Conservation (phyloP, 2,888 invertebrate species). For the Odontocerum albicorne region DNA sequence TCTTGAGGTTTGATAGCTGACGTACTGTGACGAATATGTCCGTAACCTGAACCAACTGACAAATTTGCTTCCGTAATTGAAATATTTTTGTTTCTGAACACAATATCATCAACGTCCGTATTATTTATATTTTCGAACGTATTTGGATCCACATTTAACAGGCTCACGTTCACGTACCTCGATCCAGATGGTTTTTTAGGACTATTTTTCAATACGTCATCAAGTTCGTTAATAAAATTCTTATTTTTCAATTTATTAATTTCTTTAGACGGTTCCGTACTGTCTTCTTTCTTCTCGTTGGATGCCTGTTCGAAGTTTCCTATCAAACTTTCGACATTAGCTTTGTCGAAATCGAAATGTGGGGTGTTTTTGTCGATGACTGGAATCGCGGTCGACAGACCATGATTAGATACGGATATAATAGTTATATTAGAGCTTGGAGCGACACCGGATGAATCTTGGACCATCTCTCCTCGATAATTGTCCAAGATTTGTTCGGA, state of each 20-base stretch:
- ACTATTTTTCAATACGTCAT: too few species aligned
- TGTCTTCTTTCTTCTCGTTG: too few species aligned
- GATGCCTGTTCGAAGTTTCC: too few species aligned
- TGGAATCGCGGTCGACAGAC: too few species aligned
- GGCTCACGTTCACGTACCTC: neutral
- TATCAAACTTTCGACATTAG: too few species aligned
- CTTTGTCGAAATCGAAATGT: too few species aligned
- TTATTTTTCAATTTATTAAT: too few species aligned
- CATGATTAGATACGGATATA: constrained; percentile 28
- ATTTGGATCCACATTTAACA: neutral
- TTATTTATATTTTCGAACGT: too few species aligned
- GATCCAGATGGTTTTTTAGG: too few species aligned
- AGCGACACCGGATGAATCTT: constrained; percentile 20
- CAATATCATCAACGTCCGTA: constrained; percentile 39
- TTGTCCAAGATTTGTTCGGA: constrained; percentile 28
- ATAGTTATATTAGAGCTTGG: constrained; percentile 35
- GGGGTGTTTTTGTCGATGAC: constrained; percentile 5
- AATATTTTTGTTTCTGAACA: constrained; percentile 17
- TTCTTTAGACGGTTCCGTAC: too few species aligned
- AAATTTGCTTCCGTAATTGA: constrained; percentile 39
- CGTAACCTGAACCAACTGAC: constrained; percentile 48
- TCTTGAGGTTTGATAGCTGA: constrained; percentile 40
- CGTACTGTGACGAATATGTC: constrained; percentile 51
- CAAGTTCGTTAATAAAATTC: too few species aligned
- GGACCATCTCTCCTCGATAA: constrained; percentile 19